A percentile compares a stretch with the other conserved stretches of the same genome.
Evolutionary conservation across 2,113 vertebrate species (phyloP).

Genomic region (Chlorodrepanis virens): DNA sequence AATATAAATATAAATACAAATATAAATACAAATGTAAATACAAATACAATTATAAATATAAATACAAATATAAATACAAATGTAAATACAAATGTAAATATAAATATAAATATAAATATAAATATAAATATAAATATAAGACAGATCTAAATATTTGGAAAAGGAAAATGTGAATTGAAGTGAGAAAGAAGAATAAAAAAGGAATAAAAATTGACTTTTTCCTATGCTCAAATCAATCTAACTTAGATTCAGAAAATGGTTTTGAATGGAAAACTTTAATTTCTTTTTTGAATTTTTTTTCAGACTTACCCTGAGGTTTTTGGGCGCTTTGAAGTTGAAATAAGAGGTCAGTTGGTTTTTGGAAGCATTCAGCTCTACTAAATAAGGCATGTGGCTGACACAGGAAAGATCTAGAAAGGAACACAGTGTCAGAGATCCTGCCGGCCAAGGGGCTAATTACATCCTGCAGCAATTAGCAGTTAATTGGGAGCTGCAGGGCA

Average conservation of each 20-base stretch:
- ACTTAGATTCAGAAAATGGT: background rate
- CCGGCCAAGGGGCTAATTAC: background rate
- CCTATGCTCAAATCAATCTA: fast-evolving
- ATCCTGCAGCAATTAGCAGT: background rate
- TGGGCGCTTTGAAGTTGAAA: constrained; percentile 84
- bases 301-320: constrained; percentile 83
- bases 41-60: no score
- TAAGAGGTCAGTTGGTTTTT: constrained; percentile 82
- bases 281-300: background rate
- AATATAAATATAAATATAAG: background rate
- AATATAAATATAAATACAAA: no score
- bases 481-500: background rate
- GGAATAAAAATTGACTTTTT: background rate
- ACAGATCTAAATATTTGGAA: background rate
- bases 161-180: background rate
- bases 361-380: constrained; percentile 83
- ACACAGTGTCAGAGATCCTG: no score
- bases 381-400: constrained; percentile 86
- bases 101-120: background rate
- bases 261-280: background rate
- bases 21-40: no score
- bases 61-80: background rate
- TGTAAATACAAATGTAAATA: background rate
- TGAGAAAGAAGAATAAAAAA: background rate
- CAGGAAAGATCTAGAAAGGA: constrained; percentile 86